phyloP scores from a whole-genome alignment of 2,888 invertebrate species.

The Ditylenchus weischeri region DNA sequence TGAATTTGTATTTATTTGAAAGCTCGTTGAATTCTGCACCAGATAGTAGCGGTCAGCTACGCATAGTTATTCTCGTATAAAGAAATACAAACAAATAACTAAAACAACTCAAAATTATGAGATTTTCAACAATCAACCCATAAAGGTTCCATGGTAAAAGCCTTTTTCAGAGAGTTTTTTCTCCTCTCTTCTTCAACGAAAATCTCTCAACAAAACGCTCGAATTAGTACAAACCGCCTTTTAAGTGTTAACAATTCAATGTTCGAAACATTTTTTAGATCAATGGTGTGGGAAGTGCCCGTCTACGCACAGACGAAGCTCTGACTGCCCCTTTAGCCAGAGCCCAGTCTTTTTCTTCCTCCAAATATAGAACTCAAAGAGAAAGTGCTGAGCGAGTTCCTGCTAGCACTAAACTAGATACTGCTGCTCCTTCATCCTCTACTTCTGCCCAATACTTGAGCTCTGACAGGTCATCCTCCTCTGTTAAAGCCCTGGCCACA shows the following conservation, averaged over 20 bases:
- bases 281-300: conserved; percentile 1
- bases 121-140: too few species aligned
- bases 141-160: too few species aligned
- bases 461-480: neutral
- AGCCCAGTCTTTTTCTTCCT: conserved; percentile 8
- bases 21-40: too few species aligned
- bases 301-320: neutral
- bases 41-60: too few species aligned
- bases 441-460: neutral
- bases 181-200: too few species aligned
- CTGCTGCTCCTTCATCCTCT: neutral
- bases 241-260: neutral
- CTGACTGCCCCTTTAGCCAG: neutral
- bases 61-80: too few species aligned
- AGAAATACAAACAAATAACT: too few species aligned
- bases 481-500: neutral
- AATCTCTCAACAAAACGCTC: too few species aligned
- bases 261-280: neutral
- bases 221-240: too few species aligned
- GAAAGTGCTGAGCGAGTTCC: neutral
- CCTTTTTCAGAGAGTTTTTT: too few species aligned
- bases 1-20: too few species aligned
- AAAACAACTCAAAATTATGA: too few species aligned
- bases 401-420: neutral
- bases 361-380: neutral